Base-by-base conservation (phyloP, 1,140 invertebrate species). In the Pseudomyrmex flavicornis region DNA sequence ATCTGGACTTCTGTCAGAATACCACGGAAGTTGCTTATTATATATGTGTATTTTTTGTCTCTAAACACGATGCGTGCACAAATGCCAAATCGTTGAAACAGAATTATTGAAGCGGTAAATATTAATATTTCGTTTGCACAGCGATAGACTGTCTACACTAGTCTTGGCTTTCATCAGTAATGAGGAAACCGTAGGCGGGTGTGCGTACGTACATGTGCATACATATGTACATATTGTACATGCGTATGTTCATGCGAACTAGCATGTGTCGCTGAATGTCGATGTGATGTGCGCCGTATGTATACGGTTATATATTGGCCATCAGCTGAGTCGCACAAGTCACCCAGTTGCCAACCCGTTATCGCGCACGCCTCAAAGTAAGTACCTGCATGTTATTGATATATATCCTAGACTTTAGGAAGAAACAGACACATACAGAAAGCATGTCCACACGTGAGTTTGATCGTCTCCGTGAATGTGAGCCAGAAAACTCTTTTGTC, bases 271-370 rank as follows among this genome's bases (percentile, higher is more conserved):
- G 35, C 44, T 48, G 35, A 65, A 46, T 35, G 61, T 74, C 52
- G 22, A 4, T 68, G 76, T 52, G 17, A 9, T 68, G 65, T 20
- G 20, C 0, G 58, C 20, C 15, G 35, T 2, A 7, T 26, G 2
- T 26, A 22, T 69, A 35, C 35, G 35, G 35, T 35, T 35, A 7
- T 35, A 35, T 35, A 35, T 35, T 65, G 52, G 76, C 15, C 66
- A 59, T 80, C 76, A 80, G 76, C 76, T 80, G 76, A 80, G 76
- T 66, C 17, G 76, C 2, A 46, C 76, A 20, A 77, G 66, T 80
- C 46, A 72, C 46, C 66, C 44, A 61, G 76, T 80, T 72, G 54
- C 76, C 20, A 61, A 17, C 54, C 76, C 63, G 76, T 80, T 80
- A 80, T 80, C 66, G 65, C 54, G 65, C 20, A 13, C 54, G 54